phyloP scores from a whole-genome alignment of 2,113 vertebrate species.

The Pseudonaja textilis region DNA sequence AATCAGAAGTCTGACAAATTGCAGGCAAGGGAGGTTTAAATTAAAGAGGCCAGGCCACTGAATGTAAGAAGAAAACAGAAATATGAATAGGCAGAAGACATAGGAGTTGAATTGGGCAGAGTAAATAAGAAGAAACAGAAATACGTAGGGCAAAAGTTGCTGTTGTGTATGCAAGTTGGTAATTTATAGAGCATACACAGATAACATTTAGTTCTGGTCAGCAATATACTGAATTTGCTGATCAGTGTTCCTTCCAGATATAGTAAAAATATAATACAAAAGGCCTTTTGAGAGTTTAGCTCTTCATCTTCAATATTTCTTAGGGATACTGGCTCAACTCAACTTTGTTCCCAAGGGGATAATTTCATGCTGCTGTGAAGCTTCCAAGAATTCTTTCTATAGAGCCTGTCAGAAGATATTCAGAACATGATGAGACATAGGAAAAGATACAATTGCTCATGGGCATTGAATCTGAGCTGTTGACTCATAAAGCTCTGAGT shows the following conservation, averaged over 20 bases:
- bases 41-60: neutral
- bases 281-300: neutral
- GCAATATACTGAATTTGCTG: neutral
- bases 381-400: neutral
- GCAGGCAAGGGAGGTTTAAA: neutral
- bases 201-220: neutral
- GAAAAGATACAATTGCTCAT: constrained; percentile 5
- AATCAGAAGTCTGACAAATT: neutral
- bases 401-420: neutral
- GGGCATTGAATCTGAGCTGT: neutral
- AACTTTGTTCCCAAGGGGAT: neutral
- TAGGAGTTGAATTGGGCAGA: neutral
- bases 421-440: neutral
- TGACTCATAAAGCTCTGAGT: constrained; percentile 1
- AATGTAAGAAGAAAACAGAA: neutral
- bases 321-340: neutral
- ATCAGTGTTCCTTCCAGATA: neutral
- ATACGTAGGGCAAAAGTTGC: neutral
- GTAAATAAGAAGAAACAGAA: neutral
- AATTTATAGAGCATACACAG: neutral
- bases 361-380: neutral
- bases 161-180: neutral
- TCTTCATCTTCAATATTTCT: neutral
- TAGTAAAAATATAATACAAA: neutral
- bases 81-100: neutral